Evolutionary conservation across 35 echinoderm and acorn worm species (phyloP), one percentile per base, ranked within the genome.

Genomic region (Anneissia japonica): DNA sequence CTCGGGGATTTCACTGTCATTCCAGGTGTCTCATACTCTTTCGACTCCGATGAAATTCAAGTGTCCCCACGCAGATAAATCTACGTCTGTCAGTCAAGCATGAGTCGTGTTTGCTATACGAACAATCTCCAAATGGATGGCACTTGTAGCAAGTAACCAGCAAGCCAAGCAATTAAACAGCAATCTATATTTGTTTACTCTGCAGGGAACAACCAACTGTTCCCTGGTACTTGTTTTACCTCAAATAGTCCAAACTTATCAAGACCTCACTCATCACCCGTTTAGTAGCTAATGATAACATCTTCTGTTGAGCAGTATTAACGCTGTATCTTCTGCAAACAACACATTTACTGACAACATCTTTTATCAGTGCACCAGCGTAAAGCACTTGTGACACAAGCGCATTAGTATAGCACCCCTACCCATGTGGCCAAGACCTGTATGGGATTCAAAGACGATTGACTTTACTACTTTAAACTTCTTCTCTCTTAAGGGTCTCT

Each of bases 381-480:
- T 80, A 77, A 6, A 74, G 39, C 23, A 88, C 39, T 82, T 91
- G 28, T 91, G 38, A 36, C 78, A 83, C 23, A 95, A 32, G 0
- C 11, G 9, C 16, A 80, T 13, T n/a, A 90, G 41, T n/a, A 87
- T 83, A 72, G 86, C 30, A 35, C 81, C 64, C 33, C 43, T 90
- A 16, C 88, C 92, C 40, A 46, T 82, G 56, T 90, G 92, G 30
- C 84, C 36, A 30, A 75, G 39, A 35, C 74, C 51, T 36, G 45
- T 76, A 37, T 94, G 92, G n/a, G 79, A 38, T 28, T 94, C 46
- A 3, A n/a, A 34, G 38, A 94, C 37, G 30, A 94, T 94, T 80
- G 91, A 29, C 21, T 82, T 28, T 4, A 89, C 51, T 14, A 91
- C 82, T 43, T 84, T 80, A 30, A 72, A 80, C n/a, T 51, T 36